Evolutionary conservation across 2,888 invertebrate species (phyloP).

Genomic region (Dasysyrphus tricinctus): DNA sequence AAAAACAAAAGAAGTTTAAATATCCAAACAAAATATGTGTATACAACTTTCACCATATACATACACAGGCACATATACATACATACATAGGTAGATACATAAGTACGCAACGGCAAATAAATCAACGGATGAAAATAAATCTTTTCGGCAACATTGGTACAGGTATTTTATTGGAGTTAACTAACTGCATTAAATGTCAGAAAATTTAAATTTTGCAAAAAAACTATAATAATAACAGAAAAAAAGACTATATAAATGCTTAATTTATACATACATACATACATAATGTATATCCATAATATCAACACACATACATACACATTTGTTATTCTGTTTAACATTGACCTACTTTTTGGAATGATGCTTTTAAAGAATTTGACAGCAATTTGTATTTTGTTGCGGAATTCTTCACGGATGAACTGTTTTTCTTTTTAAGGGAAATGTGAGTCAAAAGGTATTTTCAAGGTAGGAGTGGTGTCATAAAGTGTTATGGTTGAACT

Average conservation of each 20-base stretch:
- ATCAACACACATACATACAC: not conserved
- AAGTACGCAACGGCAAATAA: slow-evolving; percentile 13
- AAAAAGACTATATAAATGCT: not conserved
- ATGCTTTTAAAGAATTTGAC: slow-evolving; percentile 59
- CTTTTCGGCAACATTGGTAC: slow-evolving; percentile 20
- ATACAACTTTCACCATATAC: slow-evolving; percentile 47
- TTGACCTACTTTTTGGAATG: slow-evolving; percentile 60
- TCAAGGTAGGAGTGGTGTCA: slow-evolving; percentile 57
- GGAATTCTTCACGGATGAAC: slow-evolving; percentile 58
- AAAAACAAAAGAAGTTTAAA: slow-evolving; percentile 17
- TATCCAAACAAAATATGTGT: not conserved
- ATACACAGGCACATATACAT: not conserved
- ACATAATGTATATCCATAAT: not conserved
- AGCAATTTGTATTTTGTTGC: not conserved
- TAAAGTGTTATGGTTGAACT: slow-evolving; percentile 18
- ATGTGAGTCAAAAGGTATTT: slow-evolving; percentile 34
- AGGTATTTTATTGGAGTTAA: slow-evolving; percentile 6
- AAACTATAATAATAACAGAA: not conserved
- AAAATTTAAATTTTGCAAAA: slow-evolving; percentile 23
- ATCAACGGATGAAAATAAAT: slow-evolving; percentile 56
- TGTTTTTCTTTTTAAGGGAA: slow-evolving; percentile 42
- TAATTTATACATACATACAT: not conserved
- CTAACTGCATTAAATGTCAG: slow-evolving; percentile 14
- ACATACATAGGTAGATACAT: too few species aligned
- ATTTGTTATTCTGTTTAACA: slow-evolving; percentile 39